Evolutionary conservation across 2,888 invertebrate genomes (phyloP).

Genomic region (Cremastinae sp.): DNA sequence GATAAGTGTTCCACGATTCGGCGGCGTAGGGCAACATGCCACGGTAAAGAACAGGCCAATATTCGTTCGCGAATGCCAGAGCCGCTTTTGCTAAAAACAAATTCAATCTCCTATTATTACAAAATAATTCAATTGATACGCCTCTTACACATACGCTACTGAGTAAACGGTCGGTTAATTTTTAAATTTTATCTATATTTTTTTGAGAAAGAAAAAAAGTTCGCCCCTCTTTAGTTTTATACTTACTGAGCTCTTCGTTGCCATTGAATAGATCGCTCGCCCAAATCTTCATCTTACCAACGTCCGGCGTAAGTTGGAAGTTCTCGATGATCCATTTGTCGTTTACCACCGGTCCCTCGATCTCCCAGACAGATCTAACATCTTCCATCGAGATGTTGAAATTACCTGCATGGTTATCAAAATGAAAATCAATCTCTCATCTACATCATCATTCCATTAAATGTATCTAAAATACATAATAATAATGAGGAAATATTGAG

Average conservation of each 20-base stretch:
- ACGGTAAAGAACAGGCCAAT: slow-evolving; percentile 84
- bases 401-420: too few species aligned
- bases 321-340: slow-evolving; percentile 79
- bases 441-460: too few species aligned
- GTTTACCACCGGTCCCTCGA: slow-evolving; percentile 72
- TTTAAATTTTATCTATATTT: neutral
- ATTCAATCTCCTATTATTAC: too few species aligned
- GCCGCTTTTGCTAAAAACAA: slow-evolving; percentile 83
- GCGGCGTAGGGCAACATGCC: slow-evolving; percentile 83
- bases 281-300: slow-evolving; percentile 84
- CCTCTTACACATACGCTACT: too few species aligned
- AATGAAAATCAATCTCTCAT: too few species aligned
- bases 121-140: too few species aligned
- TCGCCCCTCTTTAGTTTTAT: neutral
- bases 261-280: slow-evolving; percentile 84
- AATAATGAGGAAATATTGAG: too few species aligned
- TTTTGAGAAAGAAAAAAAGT: neutral
- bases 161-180: too few species aligned
- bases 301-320: slow-evolving; percentile 84
- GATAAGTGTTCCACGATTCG: slow-evolving; percentile 82
- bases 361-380: slow-evolving; percentile 68
- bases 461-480: too few species aligned
- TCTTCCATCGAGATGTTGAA: slow-evolving; percentile 76
- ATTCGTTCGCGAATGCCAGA: slow-evolving; percentile 82
- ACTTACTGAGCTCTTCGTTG: slow-evolving; percentile 85